Conservation (phyloP, 2,797 vertebrate species). For the Psittacula echo region DNA sequence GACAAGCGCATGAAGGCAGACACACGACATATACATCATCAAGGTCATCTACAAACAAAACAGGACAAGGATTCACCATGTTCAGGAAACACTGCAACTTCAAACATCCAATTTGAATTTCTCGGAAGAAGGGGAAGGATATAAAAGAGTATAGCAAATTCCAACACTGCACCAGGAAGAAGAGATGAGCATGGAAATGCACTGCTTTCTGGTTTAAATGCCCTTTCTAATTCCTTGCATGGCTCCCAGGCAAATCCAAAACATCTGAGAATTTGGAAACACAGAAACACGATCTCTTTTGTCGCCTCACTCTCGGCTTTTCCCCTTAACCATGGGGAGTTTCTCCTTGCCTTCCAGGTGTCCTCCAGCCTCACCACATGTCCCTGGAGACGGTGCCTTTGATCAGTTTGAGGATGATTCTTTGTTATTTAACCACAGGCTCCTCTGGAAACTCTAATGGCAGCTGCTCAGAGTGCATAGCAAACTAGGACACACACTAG, state of each 20-base stretch:
- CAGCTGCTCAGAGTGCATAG: not conserved
- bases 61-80: constrained; percentile 68
- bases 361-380: constrained; percentile 15
- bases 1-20: constrained; percentile 21
- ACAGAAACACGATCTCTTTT: not conserved
- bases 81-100: constrained; percentile 67
- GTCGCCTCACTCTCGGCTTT: not conserved
- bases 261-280: constrained; percentile 41
- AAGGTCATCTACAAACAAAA: constrained; percentile 56
- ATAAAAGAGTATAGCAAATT: constrained; percentile 36
- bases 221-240: constrained; percentile 34
- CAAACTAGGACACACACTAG: constrained; percentile 62
- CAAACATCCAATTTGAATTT: constrained; percentile 50
- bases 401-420: constrained; percentile 4
- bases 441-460: constrained; percentile 27
- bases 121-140: constrained; percentile 37
- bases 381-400: not conserved
- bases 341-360: constrained; percentile 51
- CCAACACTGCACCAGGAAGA: constrained; percentile 56
- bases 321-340: not conserved
- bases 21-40: constrained; percentile 29
- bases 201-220: constrained; percentile 62
- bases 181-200: constrained; percentile 53
- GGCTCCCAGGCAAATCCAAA: constrained; percentile 59
- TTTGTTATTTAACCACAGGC: constrained; percentile 29